phyloP scores from a whole-genome alignment of 2,113 vertebrate species.

The Prionailurus bengalensis region DNA sequence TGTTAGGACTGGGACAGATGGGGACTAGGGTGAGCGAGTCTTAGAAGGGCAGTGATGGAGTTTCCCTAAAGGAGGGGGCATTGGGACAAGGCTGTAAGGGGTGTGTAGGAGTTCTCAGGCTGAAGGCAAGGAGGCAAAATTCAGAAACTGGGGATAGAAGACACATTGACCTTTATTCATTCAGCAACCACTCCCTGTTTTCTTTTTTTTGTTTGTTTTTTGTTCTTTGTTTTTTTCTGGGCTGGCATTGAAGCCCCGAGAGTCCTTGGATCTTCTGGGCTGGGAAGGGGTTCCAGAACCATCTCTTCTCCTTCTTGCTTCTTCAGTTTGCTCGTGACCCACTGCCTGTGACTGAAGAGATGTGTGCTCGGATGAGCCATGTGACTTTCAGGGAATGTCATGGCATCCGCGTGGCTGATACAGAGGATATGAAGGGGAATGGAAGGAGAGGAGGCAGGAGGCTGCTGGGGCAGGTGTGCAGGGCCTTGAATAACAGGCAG shows the following conservation, averaged over 20 bases:
- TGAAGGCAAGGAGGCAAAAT: neutral
- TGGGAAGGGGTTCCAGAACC: neutral
- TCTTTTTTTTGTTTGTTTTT: too few species aligned
- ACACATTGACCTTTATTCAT: neutral
- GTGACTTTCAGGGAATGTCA: neutral
- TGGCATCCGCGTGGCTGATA: neutral
- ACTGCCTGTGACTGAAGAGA: neutral
- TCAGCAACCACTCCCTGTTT: neutral
- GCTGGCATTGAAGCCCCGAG: neutral
- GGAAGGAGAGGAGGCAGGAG: neutral
- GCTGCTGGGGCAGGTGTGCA: neutral
- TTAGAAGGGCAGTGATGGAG: neutral
- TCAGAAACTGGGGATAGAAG: neutral
- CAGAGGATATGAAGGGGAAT: too few species aligned
- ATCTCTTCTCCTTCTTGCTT: neutral
- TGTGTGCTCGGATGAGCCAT: fast-evolving
- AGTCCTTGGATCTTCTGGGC: neutral
- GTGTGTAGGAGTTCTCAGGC: neutral
- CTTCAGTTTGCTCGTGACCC: neutral
- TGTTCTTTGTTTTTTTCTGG: neutral
- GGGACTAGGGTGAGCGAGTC: neutral
- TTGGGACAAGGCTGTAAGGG: neutral
- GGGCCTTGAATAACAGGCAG: neutral
- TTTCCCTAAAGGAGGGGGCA: neutral
- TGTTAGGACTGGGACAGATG: neutral